Conservation (phyloP, 1,140 invertebrate species). For the Littorina saxatilis region DNA sequence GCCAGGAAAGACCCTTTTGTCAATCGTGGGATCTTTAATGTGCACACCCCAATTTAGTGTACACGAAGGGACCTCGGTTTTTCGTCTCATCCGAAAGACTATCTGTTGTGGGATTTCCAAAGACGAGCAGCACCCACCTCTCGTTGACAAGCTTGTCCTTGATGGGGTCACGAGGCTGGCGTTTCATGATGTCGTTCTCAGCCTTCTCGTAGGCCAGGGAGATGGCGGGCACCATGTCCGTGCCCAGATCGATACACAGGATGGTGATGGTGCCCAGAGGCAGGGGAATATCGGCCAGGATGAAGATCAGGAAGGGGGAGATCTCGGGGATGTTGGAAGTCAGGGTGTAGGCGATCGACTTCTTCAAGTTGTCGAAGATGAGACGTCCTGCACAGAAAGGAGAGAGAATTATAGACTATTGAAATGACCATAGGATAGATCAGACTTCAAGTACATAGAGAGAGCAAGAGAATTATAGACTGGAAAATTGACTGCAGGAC, state of each 20-base stretch:
- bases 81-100: no score
- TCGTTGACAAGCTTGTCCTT: constrained; percentile 96
- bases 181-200: constrained; percentile 99
- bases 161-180: constrained; percentile 93
- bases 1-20: no score
- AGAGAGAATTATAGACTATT: neutral
- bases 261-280: constrained; percentile 99
- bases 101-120: no score
- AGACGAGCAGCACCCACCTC: no score
- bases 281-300: constrained; percentile 96
- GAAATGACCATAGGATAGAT: no score
- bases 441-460: neutral
- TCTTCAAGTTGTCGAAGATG: constrained; percentile 99
- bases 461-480: neutral
- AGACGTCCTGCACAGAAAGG: constrained; percentile 81
- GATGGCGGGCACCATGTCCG: constrained; percentile 99
- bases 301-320: constrained; percentile 98
- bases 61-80: no score
- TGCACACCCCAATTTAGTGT: no score
- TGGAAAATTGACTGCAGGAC: neutral
- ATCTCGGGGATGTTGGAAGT: constrained; percentile 99
- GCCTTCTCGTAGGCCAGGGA: constrained; percentile 97
- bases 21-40: no score
- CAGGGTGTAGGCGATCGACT: constrained; percentile 99
- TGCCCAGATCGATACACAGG: constrained; percentile 99